Conservation (phyloP, 2,797 vertebrate genomes). For the Poeciliopsis turneri region DNA sequence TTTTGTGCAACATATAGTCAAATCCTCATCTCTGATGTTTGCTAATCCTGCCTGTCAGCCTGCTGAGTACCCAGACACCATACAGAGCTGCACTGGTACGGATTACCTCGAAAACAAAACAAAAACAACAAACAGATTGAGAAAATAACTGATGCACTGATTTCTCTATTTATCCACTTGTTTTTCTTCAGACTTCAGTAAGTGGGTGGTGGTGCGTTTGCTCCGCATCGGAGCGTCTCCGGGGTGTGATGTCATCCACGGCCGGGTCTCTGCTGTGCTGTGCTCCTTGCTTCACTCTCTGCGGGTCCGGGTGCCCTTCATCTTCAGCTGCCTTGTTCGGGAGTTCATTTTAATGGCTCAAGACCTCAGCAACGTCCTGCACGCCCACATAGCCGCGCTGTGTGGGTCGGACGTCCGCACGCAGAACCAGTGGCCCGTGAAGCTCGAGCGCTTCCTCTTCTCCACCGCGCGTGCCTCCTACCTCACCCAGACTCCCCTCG, state of each 20-base stretch:
- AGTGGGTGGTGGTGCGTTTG: constrained; percentile 92
- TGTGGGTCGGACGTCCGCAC: constrained; percentile 18
- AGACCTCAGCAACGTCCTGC: constrained; percentile 78
- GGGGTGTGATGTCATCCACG: constrained; percentile 86
- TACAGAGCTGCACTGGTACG: constrained; percentile 84
- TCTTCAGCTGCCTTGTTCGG: constrained; percentile 84
- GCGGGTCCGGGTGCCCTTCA: constrained; percentile 83
- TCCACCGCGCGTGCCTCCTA: constrained; percentile 63
- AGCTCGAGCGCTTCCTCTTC: constrained; percentile 80
- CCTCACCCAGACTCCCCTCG: constrained; percentile 85
- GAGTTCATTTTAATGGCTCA: constrained; percentile 86
- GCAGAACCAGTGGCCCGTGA: constrained; percentile 83
- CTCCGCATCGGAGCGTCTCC: constrained; percentile 90
- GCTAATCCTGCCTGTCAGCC: constrained; percentile 85
- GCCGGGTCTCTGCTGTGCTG: constrained; percentile 85
- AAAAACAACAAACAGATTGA: background rate
- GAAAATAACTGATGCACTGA: background rate
- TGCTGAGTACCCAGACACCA: constrained; percentile 79
- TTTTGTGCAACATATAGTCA: constrained; percentile 97
- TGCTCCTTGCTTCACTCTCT: constrained; percentile 91
- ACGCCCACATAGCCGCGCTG: constrained; percentile 44
- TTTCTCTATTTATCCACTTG: background rate
- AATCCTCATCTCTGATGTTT: constrained; percentile 96
- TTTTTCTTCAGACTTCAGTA: constrained; percentile 87
- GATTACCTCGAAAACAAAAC: constrained; percentile 24